Evolutionary conservation across 2,888 invertebrate genomes (phyloP).

Genomic region (Brenthis daphne): DNA sequence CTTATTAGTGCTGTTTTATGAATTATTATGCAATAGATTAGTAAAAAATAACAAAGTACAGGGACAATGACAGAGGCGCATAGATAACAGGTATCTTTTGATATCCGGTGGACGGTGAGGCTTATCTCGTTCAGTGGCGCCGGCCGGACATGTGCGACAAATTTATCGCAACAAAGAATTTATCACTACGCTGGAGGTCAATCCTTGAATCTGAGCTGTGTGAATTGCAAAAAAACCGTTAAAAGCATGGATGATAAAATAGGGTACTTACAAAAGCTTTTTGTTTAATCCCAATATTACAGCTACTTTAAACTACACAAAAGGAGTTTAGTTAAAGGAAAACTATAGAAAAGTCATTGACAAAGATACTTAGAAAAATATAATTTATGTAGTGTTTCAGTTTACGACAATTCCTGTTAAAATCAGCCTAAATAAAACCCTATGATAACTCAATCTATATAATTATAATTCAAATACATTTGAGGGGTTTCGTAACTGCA

Average conservation of each 20-base stretch:
- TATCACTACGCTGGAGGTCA: conserved; percentile 60
- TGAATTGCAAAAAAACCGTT: conserved; percentile 11
- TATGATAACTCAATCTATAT: too few species aligned
- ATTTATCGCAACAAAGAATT: conserved; percentile 49
- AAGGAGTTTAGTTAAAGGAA: too few species aligned
- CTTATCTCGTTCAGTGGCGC: conserved; percentile 49
- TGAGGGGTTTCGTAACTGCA: too few species aligned
- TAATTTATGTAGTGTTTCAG: too few species aligned
- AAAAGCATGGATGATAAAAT: conserved; percentile 14
- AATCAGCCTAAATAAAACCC: too few species aligned
- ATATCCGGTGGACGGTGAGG: conserved; percentile 19
- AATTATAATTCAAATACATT: too few species aligned
- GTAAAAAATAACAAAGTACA: not conserved
- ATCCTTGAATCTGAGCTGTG: conserved; percentile 32
- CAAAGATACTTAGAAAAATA: too few species aligned
- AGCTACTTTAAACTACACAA: too few species aligned
- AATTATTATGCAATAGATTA: not conserved
- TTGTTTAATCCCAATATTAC: not conserved
- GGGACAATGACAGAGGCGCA: too few species aligned
- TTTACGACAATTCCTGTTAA: too few species aligned
- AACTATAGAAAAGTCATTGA: too few species aligned
- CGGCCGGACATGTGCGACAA: conserved; percentile 53
- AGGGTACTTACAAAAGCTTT: conserved; percentile 9
- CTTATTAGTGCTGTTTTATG: too few species aligned
- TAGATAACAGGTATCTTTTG: conserved; percentile 2